Conservation (phyloP, 2,888 invertebrate species). For the Nebria brevicollis region DNA sequence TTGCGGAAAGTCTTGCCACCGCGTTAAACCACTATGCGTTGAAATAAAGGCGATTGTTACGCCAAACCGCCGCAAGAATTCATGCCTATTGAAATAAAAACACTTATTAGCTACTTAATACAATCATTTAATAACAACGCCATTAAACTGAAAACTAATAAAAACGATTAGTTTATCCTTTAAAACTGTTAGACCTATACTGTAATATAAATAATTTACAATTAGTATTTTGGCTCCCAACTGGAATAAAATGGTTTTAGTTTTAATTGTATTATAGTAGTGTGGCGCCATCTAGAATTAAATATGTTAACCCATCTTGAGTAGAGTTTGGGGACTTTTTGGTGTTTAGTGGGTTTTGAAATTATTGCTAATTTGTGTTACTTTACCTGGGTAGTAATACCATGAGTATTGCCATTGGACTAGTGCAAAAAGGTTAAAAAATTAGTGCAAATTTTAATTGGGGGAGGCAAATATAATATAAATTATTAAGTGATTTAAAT, state of each 20-base stretch:
- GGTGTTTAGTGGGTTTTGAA: background rate
- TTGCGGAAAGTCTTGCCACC: slow-evolving; percentile 83
- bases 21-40: slow-evolving; percentile 88
- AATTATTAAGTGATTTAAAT: slow-evolving; percentile 13
- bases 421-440: slow-evolving; percentile 55
- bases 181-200: background rate
- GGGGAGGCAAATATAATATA: background rate
- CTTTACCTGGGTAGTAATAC: slow-evolving; percentile 93
- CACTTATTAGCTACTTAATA: background rate
- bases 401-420: slow-evolving; percentile 93
- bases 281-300: too few relatives aligned
- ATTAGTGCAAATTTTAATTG: slow-evolving; percentile 13
- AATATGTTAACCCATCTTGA: too few relatives aligned
- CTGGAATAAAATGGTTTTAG: background rate
- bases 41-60: slow-evolving; percentile 88
- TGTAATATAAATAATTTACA: background rate
- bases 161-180: background rate
- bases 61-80: slow-evolving; percentile 85
- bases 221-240: background rate
- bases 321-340: too few relatives aligned
- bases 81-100: slow-evolving; percentile 70
- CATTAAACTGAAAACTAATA: background rate
- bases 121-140: background rate
- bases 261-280: too few relatives aligned
- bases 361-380: slow-evolving; percentile 55